Base-by-base conservation (phyloP, 2,113 vertebrate genomes). In the Scomber scombrus region DNA sequence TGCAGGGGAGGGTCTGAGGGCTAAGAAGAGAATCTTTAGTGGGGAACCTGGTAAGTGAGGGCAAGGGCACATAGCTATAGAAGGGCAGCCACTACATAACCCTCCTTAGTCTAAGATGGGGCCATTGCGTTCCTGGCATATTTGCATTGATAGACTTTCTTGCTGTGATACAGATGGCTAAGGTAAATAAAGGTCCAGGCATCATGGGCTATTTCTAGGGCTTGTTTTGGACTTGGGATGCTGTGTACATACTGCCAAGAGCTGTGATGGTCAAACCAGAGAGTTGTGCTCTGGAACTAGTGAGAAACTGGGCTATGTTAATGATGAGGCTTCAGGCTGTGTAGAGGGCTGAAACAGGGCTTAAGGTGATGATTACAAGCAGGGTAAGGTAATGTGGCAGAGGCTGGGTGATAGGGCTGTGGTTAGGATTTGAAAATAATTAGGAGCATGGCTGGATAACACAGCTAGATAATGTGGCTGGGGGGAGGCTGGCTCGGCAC, bases 341-440 rank as follows among this genome's bases (percentile, higher is more conserved):
- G 69, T 51, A 57, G 80, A 73, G 78, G 80, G 65, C 55, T 78
- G 67, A 63, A 84, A 71, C 86, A 74, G 78, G 18, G 85, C 88
- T 91, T 84, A 78, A 55, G 80, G 82, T 85, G 87, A 90, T 90
- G 86, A 93, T 91, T 91, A 88, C 84, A 86, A 89, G 77, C 81
- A 75, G 67, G 71, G 75, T 71, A 76, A 86, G 84, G 81, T 92
- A 88, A 86, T 83, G 90, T 89, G 87, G 87, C 81, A 88, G 85
- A 80, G 85, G 65, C 84, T 89, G 89, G 86, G 84, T 89, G 90
- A 91, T 81, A 89, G 87, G 86, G 85, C 80, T 81, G 71, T 71
- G 87, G 88, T 81, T 84, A 57, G 90, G 85, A 71, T 89, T 90
- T 80, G 81, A 85, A 93, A 91, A 93, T 93, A 93, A 93, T 93